A percentile compares a stretch with the other conserved stretches of the same genome.
Conservation (phyloP, 1,140 invertebrate genomes). For the Xylocopa sonorina region DNA sequence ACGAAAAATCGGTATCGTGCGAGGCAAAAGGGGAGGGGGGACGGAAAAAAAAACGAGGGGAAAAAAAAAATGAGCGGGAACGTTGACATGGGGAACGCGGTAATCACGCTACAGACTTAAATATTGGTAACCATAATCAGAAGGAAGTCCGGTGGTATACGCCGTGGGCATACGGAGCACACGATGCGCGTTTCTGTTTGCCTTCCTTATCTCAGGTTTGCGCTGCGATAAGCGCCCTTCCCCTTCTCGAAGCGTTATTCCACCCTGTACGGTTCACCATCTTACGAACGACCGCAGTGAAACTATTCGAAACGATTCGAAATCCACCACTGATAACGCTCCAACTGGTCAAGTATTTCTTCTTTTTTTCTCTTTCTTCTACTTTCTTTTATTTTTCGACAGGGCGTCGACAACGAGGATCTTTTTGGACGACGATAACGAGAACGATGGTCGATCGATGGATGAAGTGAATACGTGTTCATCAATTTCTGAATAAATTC, state of each 20-base stretch:
- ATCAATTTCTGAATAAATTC: too few relatives aligned
- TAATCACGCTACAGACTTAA: conserved; percentile 61
- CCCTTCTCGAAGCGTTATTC: conserved; percentile 42
- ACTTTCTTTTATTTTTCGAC: too few relatives aligned
- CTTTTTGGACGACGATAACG: neutral
- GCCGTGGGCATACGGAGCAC: conserved; percentile 62
- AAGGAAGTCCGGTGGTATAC: conserved; percentile 79
- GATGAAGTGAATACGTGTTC: too few relatives aligned
- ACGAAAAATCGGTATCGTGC: conserved; percentile 34
- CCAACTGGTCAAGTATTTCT: neutral
- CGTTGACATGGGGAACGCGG: conserved; percentile 33
- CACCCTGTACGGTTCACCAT: conserved; percentile 35
- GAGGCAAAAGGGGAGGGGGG: neutral
- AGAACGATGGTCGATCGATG: too few relatives aligned
- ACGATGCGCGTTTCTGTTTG: conserved; percentile 79
- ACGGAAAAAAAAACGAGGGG: neutral
- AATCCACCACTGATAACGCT: neutral
- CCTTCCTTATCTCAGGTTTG: conserved; percentile 80
- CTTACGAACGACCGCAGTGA: conserved; percentile 19
- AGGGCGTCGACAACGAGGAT: neutral
- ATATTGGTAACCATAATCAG: conserved; percentile 77
- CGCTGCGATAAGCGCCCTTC: conserved; percentile 77
- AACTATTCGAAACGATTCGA: conserved; percentile 9
- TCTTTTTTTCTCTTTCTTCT: neutral
- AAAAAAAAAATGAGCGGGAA: neutral